These are phyloP conservation scores for Dasysyrphus albostriatus DNA, from an alignment of 2,888 invertebrate species.

Conservation along the genomic window DNA sequence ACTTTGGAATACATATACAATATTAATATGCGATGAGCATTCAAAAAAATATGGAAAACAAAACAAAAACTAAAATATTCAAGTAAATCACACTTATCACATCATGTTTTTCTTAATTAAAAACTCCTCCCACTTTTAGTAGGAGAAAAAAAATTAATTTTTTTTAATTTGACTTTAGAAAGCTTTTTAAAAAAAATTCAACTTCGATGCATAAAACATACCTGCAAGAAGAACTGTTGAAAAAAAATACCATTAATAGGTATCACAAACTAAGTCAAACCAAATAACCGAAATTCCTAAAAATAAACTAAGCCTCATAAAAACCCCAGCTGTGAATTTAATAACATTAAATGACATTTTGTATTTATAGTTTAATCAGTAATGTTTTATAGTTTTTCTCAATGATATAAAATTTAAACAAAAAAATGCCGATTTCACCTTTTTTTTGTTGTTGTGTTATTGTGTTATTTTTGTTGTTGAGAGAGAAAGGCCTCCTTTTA, in stretches of 20 bases:
- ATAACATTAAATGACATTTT: slow-evolving; percentile 55
- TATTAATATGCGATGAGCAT: no score
- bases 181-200: neutral
- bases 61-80: neutral
- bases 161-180: neutral
- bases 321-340: slow-evolving; percentile 65
- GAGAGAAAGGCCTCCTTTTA: slow-evolving; percentile 5
- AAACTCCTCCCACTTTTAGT: slow-evolving; percentile 34
- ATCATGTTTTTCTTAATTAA: slow-evolving; percentile 18
- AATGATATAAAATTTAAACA: slow-evolving; percentile 31
- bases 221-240: neutral
- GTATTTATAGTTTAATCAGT: slow-evolving; percentile 62
- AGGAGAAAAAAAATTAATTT: neutral
- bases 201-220: no score
- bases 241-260: neutral
- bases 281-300: neutral
- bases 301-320: neutral
- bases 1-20: neutral
- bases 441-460: neutral
- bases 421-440: slow-evolving; percentile 62
- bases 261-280: neutral
- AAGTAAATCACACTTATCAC: slow-evolving; percentile 9
- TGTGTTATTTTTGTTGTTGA: no score
- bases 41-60: neutral
- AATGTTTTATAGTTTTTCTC: slow-evolving; percentile 53